Evolutionary conservation across 1,140 invertebrate species (phyloP).

Genomic region (Heliothis subflexa): DNA sequence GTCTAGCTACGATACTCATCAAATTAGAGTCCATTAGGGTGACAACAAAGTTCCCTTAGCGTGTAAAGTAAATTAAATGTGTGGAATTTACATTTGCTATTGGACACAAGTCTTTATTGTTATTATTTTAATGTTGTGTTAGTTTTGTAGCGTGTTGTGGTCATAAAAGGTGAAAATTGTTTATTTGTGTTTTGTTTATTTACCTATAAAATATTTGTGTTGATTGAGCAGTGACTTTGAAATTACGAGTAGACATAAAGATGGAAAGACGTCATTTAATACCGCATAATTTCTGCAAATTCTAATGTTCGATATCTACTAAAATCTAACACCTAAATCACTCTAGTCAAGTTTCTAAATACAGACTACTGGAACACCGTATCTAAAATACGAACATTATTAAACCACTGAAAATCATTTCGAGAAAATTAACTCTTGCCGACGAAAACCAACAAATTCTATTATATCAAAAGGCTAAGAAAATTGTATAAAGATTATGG

Average conservation of each 20-base stretch:
- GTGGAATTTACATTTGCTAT: conserved; percentile 39
- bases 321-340: too few relatives aligned
- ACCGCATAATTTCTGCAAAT: too few relatives aligned
- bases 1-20: conserved; percentile 23
- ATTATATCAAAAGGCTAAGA: conserved; percentile 15
- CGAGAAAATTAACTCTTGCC: background rate
- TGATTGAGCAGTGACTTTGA: background rate
- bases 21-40: conserved; percentile 43
- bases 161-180: background rate
- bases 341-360: too few relatives aligned
- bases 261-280: too few relatives aligned
- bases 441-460: background rate
- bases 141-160: background rate
- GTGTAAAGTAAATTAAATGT: conserved; percentile 36
- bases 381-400: too few relatives aligned
- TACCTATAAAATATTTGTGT: background rate
- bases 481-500: conserved; percentile 30
- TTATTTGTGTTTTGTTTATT: background rate
- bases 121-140: conserved; percentile 7
- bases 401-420: too few relatives aligned
- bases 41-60: conserved; percentile 38
- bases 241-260: too few relatives aligned
- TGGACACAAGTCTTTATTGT: conserved; percentile 20
- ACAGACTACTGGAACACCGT: too few relatives aligned
- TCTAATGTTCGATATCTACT: too few relatives aligned